A percentile compares a stretch with the other conserved stretches of the same genome.
Conservation (phyloP, 2,113 vertebrate species). For the pig (Sus scrofa) region DNA sequence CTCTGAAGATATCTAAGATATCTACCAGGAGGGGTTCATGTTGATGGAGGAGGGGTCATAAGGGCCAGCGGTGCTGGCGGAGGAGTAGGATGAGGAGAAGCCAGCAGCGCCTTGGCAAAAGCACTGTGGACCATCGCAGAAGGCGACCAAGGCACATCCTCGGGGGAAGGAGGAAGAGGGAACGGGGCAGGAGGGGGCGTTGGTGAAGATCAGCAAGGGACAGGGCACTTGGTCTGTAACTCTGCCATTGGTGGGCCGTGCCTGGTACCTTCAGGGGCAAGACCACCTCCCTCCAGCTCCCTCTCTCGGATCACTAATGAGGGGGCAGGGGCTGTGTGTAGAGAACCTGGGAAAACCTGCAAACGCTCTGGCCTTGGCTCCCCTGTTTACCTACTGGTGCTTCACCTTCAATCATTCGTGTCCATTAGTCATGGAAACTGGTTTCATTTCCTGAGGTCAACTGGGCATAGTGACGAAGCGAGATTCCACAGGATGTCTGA, state of each 20-base stretch:
- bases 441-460: slow-evolving; percentile 13
- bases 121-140: background rate
- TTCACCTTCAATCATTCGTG: background rate
- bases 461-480: background rate
- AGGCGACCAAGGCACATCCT: background rate
- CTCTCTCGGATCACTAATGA: background rate
- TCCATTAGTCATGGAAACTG: background rate
- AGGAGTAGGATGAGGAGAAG: background rate
- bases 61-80: background rate
- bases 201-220: background rate
- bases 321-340: accelerated
- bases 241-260: background rate
- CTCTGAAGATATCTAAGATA: background rate
- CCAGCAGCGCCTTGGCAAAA: background rate
- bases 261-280: background rate
- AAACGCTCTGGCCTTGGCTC: background rate
- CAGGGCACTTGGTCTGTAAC: background rate
- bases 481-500: background rate
- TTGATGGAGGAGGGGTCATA: background rate
- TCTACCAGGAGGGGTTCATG: background rate
- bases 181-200: background rate
- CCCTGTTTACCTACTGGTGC: background rate
- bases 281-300: background rate
- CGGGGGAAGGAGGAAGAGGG: too few relatives aligned
- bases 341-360: background rate